phyloP scores from a whole-genome alignment of 92 coral and sea anemone genomes.

The Zoanthus sociatus region DNA sequence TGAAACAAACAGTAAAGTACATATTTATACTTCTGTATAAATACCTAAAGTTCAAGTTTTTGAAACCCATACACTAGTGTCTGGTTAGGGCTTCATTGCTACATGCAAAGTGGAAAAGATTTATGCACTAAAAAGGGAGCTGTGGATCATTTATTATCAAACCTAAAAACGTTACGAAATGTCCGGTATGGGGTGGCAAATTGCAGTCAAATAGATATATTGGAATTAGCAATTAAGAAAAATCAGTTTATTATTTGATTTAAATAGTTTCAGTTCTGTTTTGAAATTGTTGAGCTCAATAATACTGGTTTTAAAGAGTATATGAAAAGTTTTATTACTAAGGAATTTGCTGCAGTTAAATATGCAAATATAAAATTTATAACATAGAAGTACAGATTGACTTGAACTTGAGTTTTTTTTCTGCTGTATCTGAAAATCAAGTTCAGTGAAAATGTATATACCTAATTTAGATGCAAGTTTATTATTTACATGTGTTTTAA shows the following conservation, averaged over 20 bases:
- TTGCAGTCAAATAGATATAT: not conserved
- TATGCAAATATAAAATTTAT: not conserved
- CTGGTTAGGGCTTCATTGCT: slow-evolving; percentile 5
- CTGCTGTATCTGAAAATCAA: not conserved
- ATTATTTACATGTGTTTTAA: not conserved
- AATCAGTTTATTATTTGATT: not conserved
- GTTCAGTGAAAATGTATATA: not conserved
- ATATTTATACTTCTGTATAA: slow-evolving; percentile 12
- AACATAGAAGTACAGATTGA: not conserved
- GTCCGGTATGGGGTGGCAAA: not conserved
- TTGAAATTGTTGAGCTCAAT: not conserved
- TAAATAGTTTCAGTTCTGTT: not conserved
- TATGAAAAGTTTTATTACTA: not conserved
- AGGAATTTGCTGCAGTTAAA: not conserved
- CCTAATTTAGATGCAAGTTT: not conserved
- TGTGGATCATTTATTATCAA: not conserved
- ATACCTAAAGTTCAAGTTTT: slow-evolving; percentile 14
- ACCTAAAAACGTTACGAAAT: not conserved
- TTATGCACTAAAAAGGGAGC: slow-evolving; percentile 5
- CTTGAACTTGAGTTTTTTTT: not conserved
- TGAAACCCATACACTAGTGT: slow-evolving; percentile 19
- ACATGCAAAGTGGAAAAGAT: slow-evolving; percentile 17
- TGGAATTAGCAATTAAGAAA: not conserved
- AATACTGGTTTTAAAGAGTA: not conserved
- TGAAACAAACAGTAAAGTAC: not conserved